Evolutionary conservation across 2,797 vertebrate species (phyloP).

Genomic region (Gallinago solitaria): DNA sequence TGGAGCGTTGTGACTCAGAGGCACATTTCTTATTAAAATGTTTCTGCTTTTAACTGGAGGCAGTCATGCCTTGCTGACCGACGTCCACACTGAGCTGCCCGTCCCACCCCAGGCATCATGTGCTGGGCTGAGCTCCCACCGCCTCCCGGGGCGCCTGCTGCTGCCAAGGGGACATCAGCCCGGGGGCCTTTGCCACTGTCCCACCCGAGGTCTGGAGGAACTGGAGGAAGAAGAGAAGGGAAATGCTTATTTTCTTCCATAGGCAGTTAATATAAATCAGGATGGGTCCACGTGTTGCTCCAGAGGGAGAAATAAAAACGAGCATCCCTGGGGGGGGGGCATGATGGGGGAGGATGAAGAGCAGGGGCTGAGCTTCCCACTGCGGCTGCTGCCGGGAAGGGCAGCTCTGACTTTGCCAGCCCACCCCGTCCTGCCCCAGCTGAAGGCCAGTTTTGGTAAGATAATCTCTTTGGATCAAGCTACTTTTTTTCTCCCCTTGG

Average conservation of each 20-base stretch:
- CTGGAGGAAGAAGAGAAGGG: background rate
- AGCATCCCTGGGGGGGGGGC: background rate
- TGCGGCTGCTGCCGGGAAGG: rapidly evolving
- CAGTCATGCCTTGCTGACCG: background rate
- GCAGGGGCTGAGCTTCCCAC: background rate
- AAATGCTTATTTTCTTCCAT: background rate
- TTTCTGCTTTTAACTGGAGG: slow-evolving; percentile 40
- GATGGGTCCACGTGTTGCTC: background rate
- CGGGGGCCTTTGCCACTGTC: background rate
- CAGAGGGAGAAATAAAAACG: background rate
- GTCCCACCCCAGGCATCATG: background rate
- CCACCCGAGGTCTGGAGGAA: background rate
- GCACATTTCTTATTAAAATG: slow-evolving; percentile 27
- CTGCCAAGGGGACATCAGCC: background rate
- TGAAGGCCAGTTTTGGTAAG: background rate
- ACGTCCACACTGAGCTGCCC: background rate
- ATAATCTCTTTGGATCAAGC: background rate
- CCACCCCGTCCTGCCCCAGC: background rate
- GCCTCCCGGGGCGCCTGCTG: background rate
- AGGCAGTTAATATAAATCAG: background rate
- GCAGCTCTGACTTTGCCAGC: background rate
- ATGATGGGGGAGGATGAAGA: background rate
- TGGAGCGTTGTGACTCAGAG: slow-evolving; percentile 51
- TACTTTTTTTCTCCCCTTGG: background rate
- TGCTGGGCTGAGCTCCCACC: background rate